Base-by-base conservation (phyloP, 2,113 vertebrate species). In the Pterophyllum scalare region DNA sequence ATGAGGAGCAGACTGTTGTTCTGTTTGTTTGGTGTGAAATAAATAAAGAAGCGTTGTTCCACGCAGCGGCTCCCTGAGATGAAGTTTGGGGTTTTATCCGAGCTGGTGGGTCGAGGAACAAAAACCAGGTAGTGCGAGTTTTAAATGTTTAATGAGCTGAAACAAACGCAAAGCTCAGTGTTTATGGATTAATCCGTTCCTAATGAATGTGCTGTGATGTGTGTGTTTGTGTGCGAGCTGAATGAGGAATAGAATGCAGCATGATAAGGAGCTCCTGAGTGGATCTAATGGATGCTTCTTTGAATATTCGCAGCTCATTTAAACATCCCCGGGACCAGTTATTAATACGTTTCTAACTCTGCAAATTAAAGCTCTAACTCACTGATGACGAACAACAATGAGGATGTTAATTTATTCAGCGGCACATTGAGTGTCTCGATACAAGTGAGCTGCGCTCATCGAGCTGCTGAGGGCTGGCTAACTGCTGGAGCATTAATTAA, bases 401-500 rank as follows among this genome's bases (percentile, higher is more conserved):
- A 72, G 28, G 46, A 72, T 72, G 26, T 54, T 72, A 33, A 72
- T 54, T 72, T 54, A 72, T 72, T 72, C 67, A 72, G 46, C 67
- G 13, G 67, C 46, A 72, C 65, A 72, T 72, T 2, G 43, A 52
- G 43, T 6, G 11, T 52, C 43, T 52, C 6, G 3, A 52, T 52
- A 31, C 65, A 19, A 70, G 43, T 15, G 19, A 28, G 24, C 24
- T 52, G 24, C 2, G 6, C 67, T 72, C 46, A 72, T 54, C 19
- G 11, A 72, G 46, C 67, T 72, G 67, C 46, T 72, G 43, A 52
- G 26, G 46, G 46, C 65, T 72, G 65, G 65, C 46, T 72, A 72
- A 72, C 65, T 72, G 65, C 65, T 52, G 46, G 46, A 72, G 65
- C 65, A 31, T 72, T 72, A 72, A 72, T 72, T 72, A 72, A 72